Evolutionary conservation across 2,888 invertebrate species (phyloP), one percentile per base, ranked within the genome.

Genomic region (Cryptophagus acutangulus): DNA sequence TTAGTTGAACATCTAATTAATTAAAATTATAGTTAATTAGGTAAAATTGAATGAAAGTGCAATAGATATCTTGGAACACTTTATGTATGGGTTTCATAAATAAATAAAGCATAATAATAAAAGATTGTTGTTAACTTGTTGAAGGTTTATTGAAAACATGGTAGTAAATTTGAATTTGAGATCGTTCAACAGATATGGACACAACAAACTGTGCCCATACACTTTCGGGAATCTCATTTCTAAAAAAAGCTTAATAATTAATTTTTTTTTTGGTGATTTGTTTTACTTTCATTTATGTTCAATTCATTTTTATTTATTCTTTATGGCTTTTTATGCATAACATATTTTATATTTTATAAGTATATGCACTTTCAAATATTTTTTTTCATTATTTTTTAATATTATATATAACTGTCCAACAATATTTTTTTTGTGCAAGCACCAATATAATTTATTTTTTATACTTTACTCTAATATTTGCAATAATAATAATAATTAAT

Each of bases 381-480:
- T 31, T 31, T 31, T 10, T 6, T 31, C 16, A n/a, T 3, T 31
- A 50, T 45, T 49, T 53, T 53, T 52, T 54, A 49, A 54, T 54
- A 51, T 51, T 54, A 49, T 53, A 43, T 44, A 50, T 48, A 55
- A 56, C 52, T 54, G 55, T 51, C 54, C 51, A 59, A 58, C 58
- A 57, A 54, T 57, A 16, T 4, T 49, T 54, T 52, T 54, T 59
- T 56, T 57, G 62, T 63, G 62, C 62, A 63, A 63, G 62, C 62
- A 63, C 62, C 63, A 61, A 60, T 59, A 54, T 49, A 31, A 10
- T 31, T 31, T 44, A 50, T 50, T 44, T 45, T 47, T 45, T 54
- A 52, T 55, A 55, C 49, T 12, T 12, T 26, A 26, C 8, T 31
- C 31, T 31, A 31, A 31, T 31, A 31, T 41, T 51, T 49, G 50